Base-by-base conservation (phyloP, 2,888 invertebrate genomes). In the Ophonus ardosiacus region DNA sequence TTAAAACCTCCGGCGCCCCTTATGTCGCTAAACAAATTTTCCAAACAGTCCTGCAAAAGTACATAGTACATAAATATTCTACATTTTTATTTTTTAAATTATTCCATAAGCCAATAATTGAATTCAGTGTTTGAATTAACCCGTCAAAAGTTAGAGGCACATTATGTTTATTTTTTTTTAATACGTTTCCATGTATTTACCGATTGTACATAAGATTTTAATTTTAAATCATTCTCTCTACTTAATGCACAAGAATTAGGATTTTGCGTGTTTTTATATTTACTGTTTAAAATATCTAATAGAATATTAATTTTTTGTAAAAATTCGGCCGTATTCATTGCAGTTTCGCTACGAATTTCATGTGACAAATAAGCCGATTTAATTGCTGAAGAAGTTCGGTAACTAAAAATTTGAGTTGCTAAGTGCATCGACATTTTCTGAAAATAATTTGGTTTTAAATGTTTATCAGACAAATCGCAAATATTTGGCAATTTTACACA, bases 371-470 rank as follows among this genome's bases (percentile, higher is more conserved):
- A 17, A n/a, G 76, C 76, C 43, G 51, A 51, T 76, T 76, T 76
- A 6, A 76, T 76, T 51, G 76, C 76, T 43, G 51, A 10, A 18
- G 51, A 43, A 3, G 76, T 76, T 51, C 18, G 7, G 71, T 71
- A 10, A 40, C 71, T n/a, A 71, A 71, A 38, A n/a, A 40, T n/a
- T n/a, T n/a, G n/a, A n/a, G n/a, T n/a, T n/a, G n/a, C n/a, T n/a
- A n/a, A n/a, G n/a, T n/a, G n/a, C 38, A 71, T 40, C 3, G 68
- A 68, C 71, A 71, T 71, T 71, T 71, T 40, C n/a, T 71, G 40
- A 71, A 71, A 71, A 71, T 40, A 40, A n/a, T 71, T 71, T 3
- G 71, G 71, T 40, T 43, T 71, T n/a, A 71, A 71, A 40, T 71
- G 71, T n/a, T 8, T 71, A n/a, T 71, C 71, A 40, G 71, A 71